Evolutionary conservation across 2,888 invertebrate genomes (phyloP), one percentile per base, ranked within the genome.

Genomic region (Lacanobia wlatinum): DNA sequence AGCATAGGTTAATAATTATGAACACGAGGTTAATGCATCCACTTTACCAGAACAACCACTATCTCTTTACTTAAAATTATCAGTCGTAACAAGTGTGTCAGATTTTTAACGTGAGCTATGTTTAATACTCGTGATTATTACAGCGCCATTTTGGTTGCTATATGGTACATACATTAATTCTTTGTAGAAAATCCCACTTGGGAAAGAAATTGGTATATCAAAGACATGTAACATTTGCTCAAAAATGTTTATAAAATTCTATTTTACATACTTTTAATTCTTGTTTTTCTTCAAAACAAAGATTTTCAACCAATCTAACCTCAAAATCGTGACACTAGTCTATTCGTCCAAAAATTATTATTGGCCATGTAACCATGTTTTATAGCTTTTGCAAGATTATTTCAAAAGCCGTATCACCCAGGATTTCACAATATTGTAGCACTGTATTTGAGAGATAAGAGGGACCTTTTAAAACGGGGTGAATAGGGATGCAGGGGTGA

Each of bases 1-100:
- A 88, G 90, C 90, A 89, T 91, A 90, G 84, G 90, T 90, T 92
- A 90, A 87, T 88, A 89, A 83, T 85, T 80, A 89, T 88, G 84
- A 92, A 92, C 92, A 93, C 92, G 90, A 90, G 85, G 90, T 91
- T 89, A 93, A 89, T 91, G 82, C 90, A 93, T 90, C 89, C 92
- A 92, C 91, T 92, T 93, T 93, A 94, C 92, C 92, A 92, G 90
- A 88, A 90, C 86, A 88, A 90, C 78, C 87, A 88, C 87, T 89
- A 87, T 86, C 68, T 84, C 69, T 84, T 80, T 86, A 87, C 73
- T 80, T 85, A 82, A 80, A 85, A 78, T 85, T 85, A 88, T 89
- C 89, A 90, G 87, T 89, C 88, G 82, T 87, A 84, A 76, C 65
- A 78, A 86, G 84, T 83, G 87, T 86, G 82, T 86, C 84, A 89